phyloP scores from a whole-genome alignment of 2,113 vertebrate genomes.

The Leiothrix lutea region DNA sequence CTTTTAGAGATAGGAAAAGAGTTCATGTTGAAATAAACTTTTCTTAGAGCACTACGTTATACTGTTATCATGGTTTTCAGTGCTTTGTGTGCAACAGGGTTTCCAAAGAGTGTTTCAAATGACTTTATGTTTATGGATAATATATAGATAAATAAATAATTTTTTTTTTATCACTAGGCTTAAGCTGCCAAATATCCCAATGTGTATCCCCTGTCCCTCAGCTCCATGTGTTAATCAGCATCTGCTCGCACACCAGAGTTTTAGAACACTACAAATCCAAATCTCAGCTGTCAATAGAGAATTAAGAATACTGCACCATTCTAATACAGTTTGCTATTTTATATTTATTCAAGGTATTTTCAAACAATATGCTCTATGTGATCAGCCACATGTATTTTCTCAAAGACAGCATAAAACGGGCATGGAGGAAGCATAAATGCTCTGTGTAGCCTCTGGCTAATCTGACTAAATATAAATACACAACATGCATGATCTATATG shows the following conservation, averaged over 20 bases:
- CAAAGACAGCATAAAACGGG: not conserved
- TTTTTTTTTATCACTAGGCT: not conserved
- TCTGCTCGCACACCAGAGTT: not conserved
- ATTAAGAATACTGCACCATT: not conserved
- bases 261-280: not conserved
- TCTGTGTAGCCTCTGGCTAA: not conserved
- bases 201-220: accelerated
- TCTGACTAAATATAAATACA: not conserved
- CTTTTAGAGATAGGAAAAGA: not conserved
- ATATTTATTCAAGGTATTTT: not conserved
- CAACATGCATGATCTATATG: not conserved
- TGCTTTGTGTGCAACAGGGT: not conserved
- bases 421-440: not conserved
- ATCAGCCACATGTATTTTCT: not conserved
- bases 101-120: not conserved
- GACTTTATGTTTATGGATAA: not conserved
- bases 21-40: not conserved
- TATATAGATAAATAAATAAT: not conserved
- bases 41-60: not conserved
- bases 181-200: not conserved
- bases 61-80: not conserved
- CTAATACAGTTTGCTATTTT: not conserved
- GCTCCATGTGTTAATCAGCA: not conserved
- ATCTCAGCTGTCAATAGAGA: not conserved
- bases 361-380: not conserved